Conservation (phyloP, 2,113 vertebrate genomes). For the Gnathonemus longibarbis region DNA sequence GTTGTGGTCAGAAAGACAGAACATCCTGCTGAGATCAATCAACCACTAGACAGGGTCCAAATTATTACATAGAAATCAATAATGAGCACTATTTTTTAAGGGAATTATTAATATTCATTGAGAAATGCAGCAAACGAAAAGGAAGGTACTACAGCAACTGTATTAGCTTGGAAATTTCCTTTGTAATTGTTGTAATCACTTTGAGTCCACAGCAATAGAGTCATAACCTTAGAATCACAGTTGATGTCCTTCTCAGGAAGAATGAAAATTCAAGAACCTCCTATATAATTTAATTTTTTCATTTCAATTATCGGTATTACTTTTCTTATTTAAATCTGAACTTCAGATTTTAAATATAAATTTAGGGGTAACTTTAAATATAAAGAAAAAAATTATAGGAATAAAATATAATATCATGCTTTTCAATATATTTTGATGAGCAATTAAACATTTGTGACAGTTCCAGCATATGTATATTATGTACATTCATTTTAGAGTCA, state of each 20-base stretch:
- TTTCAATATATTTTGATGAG: neutral
- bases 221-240: neutral
- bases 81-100: slow-evolving; percentile 17
- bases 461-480: neutral
- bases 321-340: neutral
- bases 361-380: neutral
- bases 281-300: neutral
- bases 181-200: neutral
- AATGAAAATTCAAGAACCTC: neutral
- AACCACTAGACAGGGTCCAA: slow-evolving; percentile 69
- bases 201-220: neutral
- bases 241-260: neutral
- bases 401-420: neutral
- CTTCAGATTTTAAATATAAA: neutral
- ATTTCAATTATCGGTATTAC: neutral
- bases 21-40: slow-evolving; percentile 79
- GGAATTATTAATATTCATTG: slow-evolving; percentile 8
- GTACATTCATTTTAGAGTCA: neutral
- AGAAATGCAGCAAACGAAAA: neutral
- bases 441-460: neutral
- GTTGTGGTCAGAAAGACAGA: slow-evolving; percentile 80
- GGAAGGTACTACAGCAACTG: neutral
- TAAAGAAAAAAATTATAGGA: neutral
- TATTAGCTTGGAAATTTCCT: neutral
- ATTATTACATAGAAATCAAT: slow-evolving; percentile 82